A percentile compares a stretch with the other conserved stretches of the same genome.
Conservation (phyloP, 2,797 vertebrate species). For the Poeciliopsis paucimaculata region DNA sequence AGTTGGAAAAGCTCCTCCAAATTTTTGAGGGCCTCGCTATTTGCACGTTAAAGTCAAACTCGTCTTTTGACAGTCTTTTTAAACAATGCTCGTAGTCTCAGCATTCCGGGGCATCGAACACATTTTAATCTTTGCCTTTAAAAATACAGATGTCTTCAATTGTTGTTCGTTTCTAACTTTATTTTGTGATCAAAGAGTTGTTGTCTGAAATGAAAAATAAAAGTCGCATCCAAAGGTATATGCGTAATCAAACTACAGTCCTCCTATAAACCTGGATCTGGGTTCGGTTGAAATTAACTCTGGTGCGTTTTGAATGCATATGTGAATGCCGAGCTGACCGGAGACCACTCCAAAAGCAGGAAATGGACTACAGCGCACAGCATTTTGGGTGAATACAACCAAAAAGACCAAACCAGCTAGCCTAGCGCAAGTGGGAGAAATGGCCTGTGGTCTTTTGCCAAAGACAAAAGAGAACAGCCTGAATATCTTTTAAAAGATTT, state of each 20-base stretch:
- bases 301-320: not conserved
- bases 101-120: not conserved
- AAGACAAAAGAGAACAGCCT: not conserved
- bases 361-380: too few species aligned
- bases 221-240: not conserved
- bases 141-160: not conserved
- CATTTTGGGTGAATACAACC: not conserved
- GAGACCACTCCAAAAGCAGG: not conserved
- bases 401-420: not conserved
- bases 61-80: not conserved
- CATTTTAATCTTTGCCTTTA: not conserved
- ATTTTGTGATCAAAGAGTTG: not conserved
- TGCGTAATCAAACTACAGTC: not conserved
- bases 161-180: too few species aligned
- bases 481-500: not conserved
- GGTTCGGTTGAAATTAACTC: not conserved
- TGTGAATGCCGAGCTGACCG: not conserved
- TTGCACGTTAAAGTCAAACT: not conserved
- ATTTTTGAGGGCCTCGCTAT: constrained; percentile 36
- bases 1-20: constrained; percentile 46
- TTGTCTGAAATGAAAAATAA: not conserved
- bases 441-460: not conserved
- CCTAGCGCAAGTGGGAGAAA: not conserved
- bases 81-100: not conserved
- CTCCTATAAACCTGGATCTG: not conserved